Percentiles rank a stretch among this genome's conserved stretches.
Evolutionary conservation across 2,113 vertebrate species (phyloP).

Genomic region (Erythrocercus mccallii): DNA sequence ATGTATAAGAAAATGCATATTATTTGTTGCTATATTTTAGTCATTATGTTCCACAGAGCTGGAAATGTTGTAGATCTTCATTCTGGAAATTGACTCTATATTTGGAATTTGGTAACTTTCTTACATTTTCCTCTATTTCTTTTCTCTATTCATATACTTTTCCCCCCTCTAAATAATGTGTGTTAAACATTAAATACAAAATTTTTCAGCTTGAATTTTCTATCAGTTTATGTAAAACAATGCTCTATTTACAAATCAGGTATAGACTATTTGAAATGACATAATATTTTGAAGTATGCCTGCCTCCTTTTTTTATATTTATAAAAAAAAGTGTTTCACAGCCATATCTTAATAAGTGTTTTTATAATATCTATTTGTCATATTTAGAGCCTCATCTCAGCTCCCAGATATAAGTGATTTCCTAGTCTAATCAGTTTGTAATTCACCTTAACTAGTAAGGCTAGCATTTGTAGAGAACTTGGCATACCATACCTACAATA

Average conservation of each 20-base stretch:
- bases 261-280: background rate
- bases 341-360: background rate
- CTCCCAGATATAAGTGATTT: background rate
- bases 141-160: background rate
- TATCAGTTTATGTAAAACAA: background rate
- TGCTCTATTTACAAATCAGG: background rate
- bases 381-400: background rate
- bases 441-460: background rate
- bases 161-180: background rate
- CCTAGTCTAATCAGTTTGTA: background rate
- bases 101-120: background rate
- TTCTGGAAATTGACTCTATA: background rate
- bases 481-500: rapidly evolving
- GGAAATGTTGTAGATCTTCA: background rate
- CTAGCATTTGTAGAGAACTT: background rate
- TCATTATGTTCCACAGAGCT: background rate
- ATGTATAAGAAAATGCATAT: background rate
- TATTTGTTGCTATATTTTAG: background rate
- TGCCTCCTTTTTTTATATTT: background rate
- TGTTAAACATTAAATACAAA: background rate
- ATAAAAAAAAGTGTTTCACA: background rate
- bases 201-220: background rate
- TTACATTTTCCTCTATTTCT: background rate
- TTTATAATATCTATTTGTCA: background rate
- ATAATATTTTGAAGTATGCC: background rate